A percentile compares a stretch with the other conserved stretches of the same genome.
Evolutionary conservation across 2,888 invertebrate species (phyloP).

Genomic region (Alcis repandata): DNA sequence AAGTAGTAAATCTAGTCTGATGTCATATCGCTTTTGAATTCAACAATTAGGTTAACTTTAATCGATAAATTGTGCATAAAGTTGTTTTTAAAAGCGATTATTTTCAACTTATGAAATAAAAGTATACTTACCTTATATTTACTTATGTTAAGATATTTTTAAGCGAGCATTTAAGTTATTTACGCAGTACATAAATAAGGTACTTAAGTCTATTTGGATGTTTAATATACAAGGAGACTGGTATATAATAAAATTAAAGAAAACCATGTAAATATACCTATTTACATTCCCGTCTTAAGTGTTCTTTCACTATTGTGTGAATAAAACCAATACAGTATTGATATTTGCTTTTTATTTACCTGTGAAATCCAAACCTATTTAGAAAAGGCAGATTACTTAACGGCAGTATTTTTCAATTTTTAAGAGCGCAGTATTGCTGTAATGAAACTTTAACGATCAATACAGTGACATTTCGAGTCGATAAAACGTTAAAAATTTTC

Average conservation of each 20-base stretch:
- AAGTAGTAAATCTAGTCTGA: slow-evolving; percentile 78
- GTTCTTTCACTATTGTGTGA: slow-evolving; percentile 65
- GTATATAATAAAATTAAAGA: slow-evolving; percentile 74
- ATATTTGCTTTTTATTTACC: slow-evolving; percentile 67
- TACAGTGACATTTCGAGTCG: too few species aligned
- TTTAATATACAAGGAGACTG: slow-evolving; percentile 83
- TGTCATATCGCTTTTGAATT: slow-evolving; percentile 69
- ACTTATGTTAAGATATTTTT: slow-evolving; percentile 62
- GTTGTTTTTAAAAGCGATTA: slow-evolving; percentile 67
- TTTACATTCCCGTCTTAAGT: slow-evolving; percentile 79
- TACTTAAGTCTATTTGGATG: slow-evolving; percentile 81
- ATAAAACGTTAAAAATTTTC: too few species aligned
- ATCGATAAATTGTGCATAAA: slow-evolving; percentile 22
- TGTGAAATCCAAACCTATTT: not conserved
- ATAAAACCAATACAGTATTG: slow-evolving; percentile 85
- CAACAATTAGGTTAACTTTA: slow-evolving; percentile 47
- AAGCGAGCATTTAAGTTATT: slow-evolving; percentile 84
- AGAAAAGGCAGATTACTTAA: too few species aligned
- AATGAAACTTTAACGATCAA: too few species aligned
- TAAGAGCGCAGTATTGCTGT: too few species aligned
- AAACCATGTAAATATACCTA: slow-evolving; percentile 64
- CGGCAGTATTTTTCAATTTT: too few species aligned
- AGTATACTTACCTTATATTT: slow-evolving; percentile 53
- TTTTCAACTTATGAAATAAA: slow-evolving; percentile 62
- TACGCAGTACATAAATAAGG: slow-evolving; percentile 67